phyloP scores from a whole-genome alignment of 2,888 invertebrate species.

The Alcis repandata region DNA sequence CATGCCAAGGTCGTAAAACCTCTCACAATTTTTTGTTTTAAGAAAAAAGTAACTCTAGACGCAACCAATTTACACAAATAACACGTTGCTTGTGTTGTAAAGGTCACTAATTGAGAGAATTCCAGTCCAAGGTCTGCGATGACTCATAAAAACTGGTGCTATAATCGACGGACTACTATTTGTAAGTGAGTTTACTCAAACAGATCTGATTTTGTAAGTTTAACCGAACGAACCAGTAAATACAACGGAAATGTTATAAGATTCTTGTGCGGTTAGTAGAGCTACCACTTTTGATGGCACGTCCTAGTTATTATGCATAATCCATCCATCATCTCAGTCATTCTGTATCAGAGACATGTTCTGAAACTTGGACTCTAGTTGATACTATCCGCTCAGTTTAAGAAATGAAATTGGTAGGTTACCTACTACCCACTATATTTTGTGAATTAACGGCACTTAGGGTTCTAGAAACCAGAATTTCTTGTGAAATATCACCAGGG shows the following conservation, averaged over 20 bases:
- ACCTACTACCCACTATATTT: not conserved
- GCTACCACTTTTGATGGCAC: not conserved
- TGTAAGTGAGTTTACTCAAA: not conserved
- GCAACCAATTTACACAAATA: conserved; percentile 29
- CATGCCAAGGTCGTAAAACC: conserved; percentile 23
- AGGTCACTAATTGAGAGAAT: conserved; percentile 33
- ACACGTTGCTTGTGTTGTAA: conserved; percentile 22
- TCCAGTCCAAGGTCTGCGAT: conserved; percentile 29
- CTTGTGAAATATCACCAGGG: conserved; percentile 59
- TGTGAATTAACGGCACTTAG: conserved; percentile 10
- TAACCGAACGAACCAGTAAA: not conserved
- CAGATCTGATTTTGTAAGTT: conserved; percentile 6
- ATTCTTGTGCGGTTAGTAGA: not conserved
- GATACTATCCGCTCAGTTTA: too few species aligned
- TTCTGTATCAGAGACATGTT: too few species aligned
- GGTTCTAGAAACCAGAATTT: conserved; percentile 53
- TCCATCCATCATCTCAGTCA: too few species aligned
- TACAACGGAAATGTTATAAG: not conserved
- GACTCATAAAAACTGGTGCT: conserved; percentile 24
- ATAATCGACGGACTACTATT: conserved; percentile 4
- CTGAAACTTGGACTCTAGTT: too few species aligned
- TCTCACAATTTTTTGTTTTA: conserved; percentile 16
- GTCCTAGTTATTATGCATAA: not conserved
- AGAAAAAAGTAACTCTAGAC: conserved; percentile 16
- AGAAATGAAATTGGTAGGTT: not conserved